Evolutionary conservation across 2,113 vertebrate species (phyloP).

Genomic region (Pontoporia blainvillei): DNA sequence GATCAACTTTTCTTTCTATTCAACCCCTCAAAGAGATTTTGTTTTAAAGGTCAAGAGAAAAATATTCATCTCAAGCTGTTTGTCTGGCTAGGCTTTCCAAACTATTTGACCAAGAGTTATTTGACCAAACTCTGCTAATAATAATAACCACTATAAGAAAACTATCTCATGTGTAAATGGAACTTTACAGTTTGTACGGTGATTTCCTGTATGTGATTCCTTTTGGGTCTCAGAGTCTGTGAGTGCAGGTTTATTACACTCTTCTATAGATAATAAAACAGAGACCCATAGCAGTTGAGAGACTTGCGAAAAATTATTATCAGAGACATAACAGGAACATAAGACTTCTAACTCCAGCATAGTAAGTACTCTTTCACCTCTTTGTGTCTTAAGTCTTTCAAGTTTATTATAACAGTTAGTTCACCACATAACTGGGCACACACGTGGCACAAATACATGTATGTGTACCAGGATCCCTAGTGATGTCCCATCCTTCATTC

Average conservation of each 20-base stretch:
- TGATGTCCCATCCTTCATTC: background rate
- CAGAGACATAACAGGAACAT: background rate
- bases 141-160: background rate
- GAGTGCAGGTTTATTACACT: background rate
- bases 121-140: background rate
- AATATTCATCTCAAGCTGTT: background rate
- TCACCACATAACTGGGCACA: background rate
- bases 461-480: background rate
- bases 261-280: background rate
- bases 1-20: background rate
- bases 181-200: background rate
- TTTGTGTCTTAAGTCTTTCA: slow-evolving; percentile 10
- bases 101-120: background rate
- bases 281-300: background rate
- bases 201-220: background rate
- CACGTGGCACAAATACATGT: background rate
- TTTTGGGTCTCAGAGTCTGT: background rate
- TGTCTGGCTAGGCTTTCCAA: background rate
- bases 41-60: slow-evolving; percentile 23
- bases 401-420: background rate
- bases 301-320: background rate
- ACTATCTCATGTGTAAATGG: background rate
- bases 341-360: background rate
- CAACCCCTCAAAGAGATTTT: background rate
- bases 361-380: background rate